A percentile compares a stretch with the other conserved stretches of the same genome.
phyloP scores from a whole-genome alignment of 1,140 invertebrate genomes.

The Andrena cerasifolii region DNA sequence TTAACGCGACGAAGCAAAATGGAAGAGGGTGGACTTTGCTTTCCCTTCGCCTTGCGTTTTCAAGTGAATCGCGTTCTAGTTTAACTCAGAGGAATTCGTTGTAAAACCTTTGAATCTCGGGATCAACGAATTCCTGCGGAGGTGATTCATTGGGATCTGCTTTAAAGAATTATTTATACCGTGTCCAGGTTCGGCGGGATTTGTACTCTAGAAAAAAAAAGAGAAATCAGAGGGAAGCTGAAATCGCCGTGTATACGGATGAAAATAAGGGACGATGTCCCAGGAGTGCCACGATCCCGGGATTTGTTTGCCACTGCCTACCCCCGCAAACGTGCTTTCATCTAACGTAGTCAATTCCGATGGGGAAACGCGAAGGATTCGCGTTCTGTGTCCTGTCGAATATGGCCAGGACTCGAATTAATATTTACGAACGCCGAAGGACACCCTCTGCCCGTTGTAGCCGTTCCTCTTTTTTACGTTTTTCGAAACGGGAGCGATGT shows the following conservation, averaged over 20 bases:
- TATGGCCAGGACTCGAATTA: conserved; percentile 46
- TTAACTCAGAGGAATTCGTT: too few species aligned
- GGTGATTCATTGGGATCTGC: conserved; percentile 23
- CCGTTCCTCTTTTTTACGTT: background rate
- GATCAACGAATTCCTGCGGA: background rate
- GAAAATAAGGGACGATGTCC: conserved; percentile 52
- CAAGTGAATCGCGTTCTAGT: too few species aligned
- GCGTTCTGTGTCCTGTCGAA: conserved; percentile 38
- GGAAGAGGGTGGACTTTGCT: too few species aligned
- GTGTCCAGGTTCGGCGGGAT: conserved; percentile 24
- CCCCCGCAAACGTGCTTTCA: conserved; percentile 54
- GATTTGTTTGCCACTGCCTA: conserved; percentile 61
- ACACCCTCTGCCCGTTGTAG: background rate
- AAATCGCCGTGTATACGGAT: conserved; percentile 21
- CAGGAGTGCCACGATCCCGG: conserved; percentile 52
- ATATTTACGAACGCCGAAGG: conserved; percentile 55
- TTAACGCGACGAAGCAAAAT: too few species aligned
- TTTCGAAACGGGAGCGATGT: conserved; percentile 9
- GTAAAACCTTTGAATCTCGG: too few species aligned
- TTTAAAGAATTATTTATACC: conserved; percentile 30
- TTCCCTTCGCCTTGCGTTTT: too few species aligned
- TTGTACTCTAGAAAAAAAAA: conserved; percentile 1
- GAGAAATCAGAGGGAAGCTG: conserved; percentile 20
- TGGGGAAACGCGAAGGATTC: conserved; percentile 32
- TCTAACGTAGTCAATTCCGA: conserved; percentile 52